Percentiles rank a stretch among this genome's conserved stretches.
Evolutionary conservation across 2,797 vertebrate genomes (phyloP).

Genomic region (Trichosurus vulpecula): DNA sequence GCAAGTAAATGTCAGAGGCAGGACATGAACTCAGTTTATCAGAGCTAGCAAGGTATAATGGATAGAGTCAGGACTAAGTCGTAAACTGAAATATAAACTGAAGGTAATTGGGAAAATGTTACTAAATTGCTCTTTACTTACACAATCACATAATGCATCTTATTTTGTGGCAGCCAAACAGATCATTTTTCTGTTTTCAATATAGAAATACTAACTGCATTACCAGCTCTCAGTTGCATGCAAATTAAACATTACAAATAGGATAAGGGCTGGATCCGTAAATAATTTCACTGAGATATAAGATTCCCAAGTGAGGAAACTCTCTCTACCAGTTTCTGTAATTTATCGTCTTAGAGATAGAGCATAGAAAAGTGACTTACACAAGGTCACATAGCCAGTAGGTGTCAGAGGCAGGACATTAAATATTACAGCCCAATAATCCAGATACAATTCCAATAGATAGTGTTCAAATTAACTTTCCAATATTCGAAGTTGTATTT

Average conservation of each 20-base stretch:
- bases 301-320: neutral
- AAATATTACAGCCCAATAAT: neutral
- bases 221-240: neutral
- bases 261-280: neutral
- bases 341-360: neutral
- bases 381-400: neutral
- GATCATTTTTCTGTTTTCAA: constrained; percentile 15
- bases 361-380: neutral
- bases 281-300: neutral
- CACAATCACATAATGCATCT: neutral
- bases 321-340: neutral
- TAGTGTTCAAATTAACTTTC: neutral
- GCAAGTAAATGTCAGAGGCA: neutral
- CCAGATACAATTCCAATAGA: neutral
- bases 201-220: neutral
- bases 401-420: neutral
- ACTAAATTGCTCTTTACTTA: neutral
- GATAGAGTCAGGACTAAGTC: neutral
- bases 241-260: neutral
- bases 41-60: neutral
- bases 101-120: neutral
- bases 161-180: neutral
- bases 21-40: neutral
- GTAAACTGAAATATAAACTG: neutral
- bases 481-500: neutral